Evolutionary conservation across 2,888 invertebrate species (phyloP), one percentile per base, ranked within the genome.

Genomic region (Mongoloraphidia duomilia): DNA sequence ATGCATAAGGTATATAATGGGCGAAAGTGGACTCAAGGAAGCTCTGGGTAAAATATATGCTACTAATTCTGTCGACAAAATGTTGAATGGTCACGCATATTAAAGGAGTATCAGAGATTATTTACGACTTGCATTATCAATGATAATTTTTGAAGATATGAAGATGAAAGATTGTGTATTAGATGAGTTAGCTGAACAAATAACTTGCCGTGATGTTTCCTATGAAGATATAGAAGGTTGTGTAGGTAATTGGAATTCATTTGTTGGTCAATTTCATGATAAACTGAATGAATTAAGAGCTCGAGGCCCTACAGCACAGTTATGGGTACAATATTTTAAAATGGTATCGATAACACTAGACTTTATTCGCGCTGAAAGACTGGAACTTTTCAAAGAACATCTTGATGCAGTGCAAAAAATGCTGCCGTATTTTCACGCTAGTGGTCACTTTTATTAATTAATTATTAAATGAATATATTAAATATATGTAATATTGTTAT

Each of bases 391-490:
- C 11, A n/a, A 60, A 54, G 54, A 50, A 49, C 61, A 65, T 58
- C 50, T 64, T 35, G 49, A 60, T 60, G 43, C 51, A 54, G 54
- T 58, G 40, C 48, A 42, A 53, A 54, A 54, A 60, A 64, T 63
- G 60, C 56, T 64, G 39, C 61, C 62, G 5, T 59, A 59, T 60
- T 63, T 62, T 56, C 59, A 63, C 52, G 60, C 61, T 8, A 13
- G 50, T 53, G 61, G 60, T 48, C 63, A 62, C 50, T 63, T n/a
- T n/a, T n/a, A n/a, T n/a, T n/a, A n/a, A n/a, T n/a, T n/a, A n/a
- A n/a, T n/a, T n/a, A n/a, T n/a, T n/a, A n/a, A n/a, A n/a, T n/a
- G n/a, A n/a, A n/a, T n/a, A n/a, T n/a, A n/a, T n/a, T n/a, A n/a
- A n/a, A n/a, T n/a, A n/a, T n/a, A n/a, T n/a, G n/a, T n/a, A n/a